Conservation (phyloP, 2,888 invertebrate genomes). For the Hirtodrosophila confusa region DNA sequence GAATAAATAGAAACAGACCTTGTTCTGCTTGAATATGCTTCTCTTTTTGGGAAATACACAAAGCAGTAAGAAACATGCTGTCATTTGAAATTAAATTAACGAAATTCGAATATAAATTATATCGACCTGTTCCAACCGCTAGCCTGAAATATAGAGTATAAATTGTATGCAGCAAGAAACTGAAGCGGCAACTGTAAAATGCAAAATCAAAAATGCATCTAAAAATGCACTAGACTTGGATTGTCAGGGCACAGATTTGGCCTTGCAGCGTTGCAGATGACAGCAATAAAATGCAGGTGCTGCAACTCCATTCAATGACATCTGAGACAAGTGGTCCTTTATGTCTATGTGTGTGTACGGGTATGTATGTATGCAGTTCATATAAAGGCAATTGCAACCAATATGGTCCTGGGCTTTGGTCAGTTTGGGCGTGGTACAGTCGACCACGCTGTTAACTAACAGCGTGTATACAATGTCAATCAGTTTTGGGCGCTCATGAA, state of each 20-base stretch:
- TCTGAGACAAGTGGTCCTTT: slow-evolving; percentile 42
- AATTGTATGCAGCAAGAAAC: slow-evolving; percentile 12
- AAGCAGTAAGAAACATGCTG: too few species aligned
- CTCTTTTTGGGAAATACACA: too few species aligned
- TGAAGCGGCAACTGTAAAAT: slow-evolving; percentile 48
- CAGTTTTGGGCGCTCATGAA: slow-evolving; percentile 31
- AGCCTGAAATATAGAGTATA: slow-evolving; percentile 1
- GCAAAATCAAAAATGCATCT: slow-evolving; percentile 46
- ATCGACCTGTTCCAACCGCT: too few species aligned
- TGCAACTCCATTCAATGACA: slow-evolving; percentile 28
- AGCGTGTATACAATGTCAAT: slow-evolving; percentile 25
- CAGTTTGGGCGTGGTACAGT: slow-evolving; percentile 40
- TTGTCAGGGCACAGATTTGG: slow-evolving; percentile 29
- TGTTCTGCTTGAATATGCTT: too few species aligned
- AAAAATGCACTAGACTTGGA: slow-evolving; percentile 63
- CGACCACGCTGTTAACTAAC: slow-evolving; percentile 55
- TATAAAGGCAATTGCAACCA: background rate
- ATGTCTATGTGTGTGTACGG: slow-evolving; percentile 4
- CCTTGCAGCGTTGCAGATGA: slow-evolving; percentile 61
- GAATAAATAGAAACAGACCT: too few species aligned
- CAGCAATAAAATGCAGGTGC: slow-evolving; percentile 78
- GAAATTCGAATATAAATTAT: too few species aligned
- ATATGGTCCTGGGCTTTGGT: too few species aligned
- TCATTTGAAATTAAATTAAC: too few species aligned
- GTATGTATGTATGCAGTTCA: slow-evolving; percentile 4